These are phyloP conservation scores for Malurus alboscapulatus DNA, from an alignment of 2,113 vertebrate species.

Conservation along the genomic window DNA sequence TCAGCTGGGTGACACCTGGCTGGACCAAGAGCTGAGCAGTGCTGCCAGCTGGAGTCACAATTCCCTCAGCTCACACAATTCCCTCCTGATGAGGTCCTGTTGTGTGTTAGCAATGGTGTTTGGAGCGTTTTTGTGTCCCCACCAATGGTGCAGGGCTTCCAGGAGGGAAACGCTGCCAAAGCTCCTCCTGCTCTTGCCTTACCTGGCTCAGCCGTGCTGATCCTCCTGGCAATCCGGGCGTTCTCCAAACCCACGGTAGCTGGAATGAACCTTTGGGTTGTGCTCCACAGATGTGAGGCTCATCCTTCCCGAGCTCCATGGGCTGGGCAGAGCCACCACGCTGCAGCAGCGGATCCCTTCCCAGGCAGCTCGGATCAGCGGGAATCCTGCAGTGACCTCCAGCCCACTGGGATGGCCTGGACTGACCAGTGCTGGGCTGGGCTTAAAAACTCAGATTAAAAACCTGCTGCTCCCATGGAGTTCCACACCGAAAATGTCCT, in stretches of 20 bases:
- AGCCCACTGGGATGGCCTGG: accelerated
- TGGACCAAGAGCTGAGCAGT: not conserved
- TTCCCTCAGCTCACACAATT: accelerated
- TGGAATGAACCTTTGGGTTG: not conserved
- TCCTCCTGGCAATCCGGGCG: not conserved
- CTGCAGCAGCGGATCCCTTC: not conserved
- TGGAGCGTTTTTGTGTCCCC: not conserved
- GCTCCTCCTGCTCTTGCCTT: not conserved
- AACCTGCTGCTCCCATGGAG: not conserved
- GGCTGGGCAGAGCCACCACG: accelerated
- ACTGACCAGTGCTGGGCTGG: not conserved
- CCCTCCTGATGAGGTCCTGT: accelerated
- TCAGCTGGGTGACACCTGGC: not conserved
- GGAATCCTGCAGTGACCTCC: not conserved
- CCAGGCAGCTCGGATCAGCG: not conserved
- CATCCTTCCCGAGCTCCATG: not conserved
- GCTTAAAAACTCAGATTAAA: not conserved
- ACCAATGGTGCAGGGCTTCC: not conserved
- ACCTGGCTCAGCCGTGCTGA: not conserved
- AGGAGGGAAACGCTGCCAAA: not conserved
- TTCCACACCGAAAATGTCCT: not conserved
- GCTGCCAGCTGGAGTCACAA: not conserved
- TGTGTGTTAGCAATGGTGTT: not conserved
- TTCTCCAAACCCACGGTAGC: not conserved
- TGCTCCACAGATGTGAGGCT: not conserved